These are phyloP conservation scores for Notarius quadriscutis DNA, from an alignment of 2,113 vertebrate species.

Conservation along the genomic window DNA sequence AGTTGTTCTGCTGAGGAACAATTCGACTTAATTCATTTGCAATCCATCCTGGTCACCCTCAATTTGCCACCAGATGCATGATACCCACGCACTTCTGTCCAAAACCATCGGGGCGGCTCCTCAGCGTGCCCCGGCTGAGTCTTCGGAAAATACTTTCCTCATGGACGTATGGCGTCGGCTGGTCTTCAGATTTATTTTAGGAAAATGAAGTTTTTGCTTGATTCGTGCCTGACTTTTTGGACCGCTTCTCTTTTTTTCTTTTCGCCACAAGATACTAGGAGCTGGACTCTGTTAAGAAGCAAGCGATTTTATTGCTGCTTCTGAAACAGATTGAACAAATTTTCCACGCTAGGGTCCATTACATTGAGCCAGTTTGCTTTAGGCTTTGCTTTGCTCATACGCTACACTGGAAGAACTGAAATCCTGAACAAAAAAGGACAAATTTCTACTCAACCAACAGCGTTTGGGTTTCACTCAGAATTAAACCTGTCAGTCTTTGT, in stretches of 20 bases:
- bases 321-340: slow-evolving; percentile 40
- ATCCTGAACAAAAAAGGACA: slow-evolving; percentile 13
- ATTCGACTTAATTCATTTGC: slow-evolving; percentile 36
- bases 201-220: slow-evolving; percentile 36
- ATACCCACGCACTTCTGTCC: slow-evolving; percentile 25
- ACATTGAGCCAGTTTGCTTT: slow-evolving; percentile 52
- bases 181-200: slow-evolving; percentile 52
- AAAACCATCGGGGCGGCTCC: slow-evolving; percentile 5
- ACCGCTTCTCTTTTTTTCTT: slow-evolving; percentile 29
- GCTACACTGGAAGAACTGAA: slow-evolving; percentile 33
- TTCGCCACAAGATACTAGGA: slow-evolving; percentile 41
- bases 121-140: slow-evolving; percentile 27
- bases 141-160: slow-evolving; percentile 52
- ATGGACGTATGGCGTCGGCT: slow-evolving; percentile 46
- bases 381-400: slow-evolving; percentile 24
- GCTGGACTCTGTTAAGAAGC: slow-evolving; percentile 40
- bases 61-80: slow-evolving; percentile 36
- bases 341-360: slow-evolving; percentile 46
- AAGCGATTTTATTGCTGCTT: slow-evolving; percentile 40
- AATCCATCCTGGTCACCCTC: not conserved
- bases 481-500: not conserved
- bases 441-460: slow-evolving; percentile 34
- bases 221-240: slow-evolving; percentile 37
- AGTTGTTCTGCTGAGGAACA: slow-evolving; percentile 25
- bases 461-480: slow-evolving; percentile 31